These are phyloP conservation scores for Stegana nigrithorax DNA, from an alignment of 2,888 invertebrate genomes.

Conservation along the genomic window DNA sequence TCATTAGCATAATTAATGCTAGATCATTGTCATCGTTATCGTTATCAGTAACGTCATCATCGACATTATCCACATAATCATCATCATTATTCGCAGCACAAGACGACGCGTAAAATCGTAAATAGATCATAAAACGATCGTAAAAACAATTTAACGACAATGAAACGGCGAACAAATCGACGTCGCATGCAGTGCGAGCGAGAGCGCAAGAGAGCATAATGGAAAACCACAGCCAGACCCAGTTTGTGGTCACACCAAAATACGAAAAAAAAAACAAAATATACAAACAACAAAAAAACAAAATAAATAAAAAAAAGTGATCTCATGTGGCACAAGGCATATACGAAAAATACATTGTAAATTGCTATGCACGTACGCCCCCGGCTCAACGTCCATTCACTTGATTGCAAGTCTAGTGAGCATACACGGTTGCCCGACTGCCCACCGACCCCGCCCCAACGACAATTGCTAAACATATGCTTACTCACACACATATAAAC, in stretches of 20 bases:
- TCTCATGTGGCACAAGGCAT: not conserved
- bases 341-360: not conserved
- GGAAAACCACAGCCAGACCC: too few species aligned
- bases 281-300: too few species aligned
- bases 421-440: not conserved
- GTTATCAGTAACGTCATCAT: not conserved
- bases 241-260: not conserved
- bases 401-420: not conserved
- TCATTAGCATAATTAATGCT: too few species aligned
- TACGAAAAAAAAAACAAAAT: too few species aligned
- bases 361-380: slow-evolving; percentile 14
- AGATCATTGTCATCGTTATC: not conserved
- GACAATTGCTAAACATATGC: too few species aligned
- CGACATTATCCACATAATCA: slow-evolving; percentile 15
- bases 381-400: not conserved
- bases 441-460: not conserved
- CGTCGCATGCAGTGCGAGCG: too few species aligned
- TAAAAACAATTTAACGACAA: slow-evolving; percentile 63
- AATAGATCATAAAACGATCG: slow-evolving; percentile 67
- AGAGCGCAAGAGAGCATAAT: not conserved
- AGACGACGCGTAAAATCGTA: slow-evolving; percentile 62
- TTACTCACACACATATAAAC: too few species aligned
- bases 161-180: slow-evolving; percentile 1
- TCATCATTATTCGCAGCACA: slow-evolving; percentile 51
- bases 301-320: too few species aligned